Base-by-base conservation (phyloP, 1,140 invertebrate species). In the Drosophila sproati region DNA sequence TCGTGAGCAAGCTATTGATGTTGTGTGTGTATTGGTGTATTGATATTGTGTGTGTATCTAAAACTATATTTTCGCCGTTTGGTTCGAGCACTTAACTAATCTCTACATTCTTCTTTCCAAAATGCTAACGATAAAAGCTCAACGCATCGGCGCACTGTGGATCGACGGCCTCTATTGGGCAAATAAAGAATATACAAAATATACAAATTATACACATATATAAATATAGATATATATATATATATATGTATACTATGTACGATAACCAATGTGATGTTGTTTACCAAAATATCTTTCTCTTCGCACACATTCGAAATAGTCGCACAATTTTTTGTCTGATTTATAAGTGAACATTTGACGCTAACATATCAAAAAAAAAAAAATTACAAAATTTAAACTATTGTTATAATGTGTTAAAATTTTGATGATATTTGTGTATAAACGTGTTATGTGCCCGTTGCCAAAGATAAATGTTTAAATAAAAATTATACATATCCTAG, bases 121-220 rank as follows among this genome's bases (percentile, higher is more conserved):
- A 66, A 72, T 61, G 45, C 57, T 4, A 62, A 34, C 52, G 51
- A 45, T 4, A 45, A 76, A 80, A 87, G 83, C 66, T 77, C 73
- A 54, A 83, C 64, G 43, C 73, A 77, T 55, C 56, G 80, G 39
- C 70, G 69, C 37, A 69, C 43, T 48, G 59, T 77, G 80, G 81
- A 89, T 72, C 85, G 83, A 43, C 77, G 77, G 83, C 83, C 83
- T 75, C 61, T 87, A 77, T 89, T 89, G 85, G 85, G 80, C 80
- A 82, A 77, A 63, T 79, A 70, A 88, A 56, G 28, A 55, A 32
- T 50, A 37, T 45, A 51, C 20, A 55, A 43, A 43, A 39, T 43
- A 54, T 66, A 68, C 51, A 59, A 34, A 34, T 43, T 37, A 63
- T 61, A 48, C 55, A 80, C 10, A 63, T 67, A 73, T 45, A 64